Evolutionary conservation across 2,888 invertebrate species (phyloP).

Genomic region (Agrypnus murinus): DNA sequence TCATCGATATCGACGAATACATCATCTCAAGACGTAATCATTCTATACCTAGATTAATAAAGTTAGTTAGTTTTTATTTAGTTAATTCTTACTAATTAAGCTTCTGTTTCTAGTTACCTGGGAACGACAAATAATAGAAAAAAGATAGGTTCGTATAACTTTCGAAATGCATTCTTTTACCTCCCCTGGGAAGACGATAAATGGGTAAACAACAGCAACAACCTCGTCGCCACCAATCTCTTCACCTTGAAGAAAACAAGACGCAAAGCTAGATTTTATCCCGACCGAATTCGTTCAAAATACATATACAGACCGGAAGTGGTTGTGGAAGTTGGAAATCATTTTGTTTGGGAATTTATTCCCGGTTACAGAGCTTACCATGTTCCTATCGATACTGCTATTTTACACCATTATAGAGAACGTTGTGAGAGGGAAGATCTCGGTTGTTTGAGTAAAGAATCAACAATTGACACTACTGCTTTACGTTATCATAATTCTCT

Average conservation of each 20-base stretch:
- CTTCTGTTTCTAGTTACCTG: conserved; percentile 74
- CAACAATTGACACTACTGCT: conserved; percentile 86
- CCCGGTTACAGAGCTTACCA: conserved; percentile 87
- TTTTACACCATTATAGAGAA: conserved; percentile 89
- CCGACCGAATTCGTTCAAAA: conserved; percentile 93
- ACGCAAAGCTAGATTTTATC: conserved; percentile 87
- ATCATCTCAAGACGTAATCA: conserved; percentile 88
- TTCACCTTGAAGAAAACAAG: conserved; percentile 88
- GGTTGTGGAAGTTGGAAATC: conserved; percentile 93
- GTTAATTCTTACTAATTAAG: too few relatives aligned
- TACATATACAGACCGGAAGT: conserved; percentile 89
- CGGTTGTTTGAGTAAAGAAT: conserved; percentile 91
- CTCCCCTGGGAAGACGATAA: conserved; percentile 86
- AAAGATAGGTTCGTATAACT: conserved; percentile 83
- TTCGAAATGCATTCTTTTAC: conserved; percentile 91
- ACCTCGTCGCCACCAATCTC: conserved; percentile 76
- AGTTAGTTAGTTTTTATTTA: conserved; percentile 71
- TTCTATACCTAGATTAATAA: conserved; percentile 83
- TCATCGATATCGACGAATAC: conserved; percentile 92
- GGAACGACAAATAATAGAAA: conserved; percentile 75
- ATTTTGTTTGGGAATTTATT: conserved; percentile 94
- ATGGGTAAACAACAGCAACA: conserved; percentile 71
- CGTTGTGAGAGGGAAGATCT: too few relatives aligned
- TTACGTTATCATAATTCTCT: conserved; percentile 83
- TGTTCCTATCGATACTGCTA: conserved; percentile 87